phyloP scores from a whole-genome alignment of 53 echinoderm and acorn worm genomes.

The Hippasteria phrygiana region DNA sequence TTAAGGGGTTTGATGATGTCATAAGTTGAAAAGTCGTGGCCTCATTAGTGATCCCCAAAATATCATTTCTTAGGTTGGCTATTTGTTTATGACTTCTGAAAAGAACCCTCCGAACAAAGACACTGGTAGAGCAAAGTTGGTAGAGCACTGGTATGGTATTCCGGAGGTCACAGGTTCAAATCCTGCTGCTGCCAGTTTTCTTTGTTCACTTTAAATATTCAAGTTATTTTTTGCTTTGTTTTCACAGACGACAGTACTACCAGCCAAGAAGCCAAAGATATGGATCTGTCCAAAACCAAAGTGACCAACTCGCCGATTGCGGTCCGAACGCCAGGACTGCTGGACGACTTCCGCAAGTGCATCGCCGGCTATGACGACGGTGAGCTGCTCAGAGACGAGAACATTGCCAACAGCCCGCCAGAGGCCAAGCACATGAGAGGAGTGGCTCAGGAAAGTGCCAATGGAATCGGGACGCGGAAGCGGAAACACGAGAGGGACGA shows the following conservation, averaged over 20 bases:
- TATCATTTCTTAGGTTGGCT: too few relatives aligned
- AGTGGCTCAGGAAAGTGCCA: not conserved
- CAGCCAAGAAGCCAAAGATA: conserved; percentile 55
- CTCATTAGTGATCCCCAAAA: too few relatives aligned
- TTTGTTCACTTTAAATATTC: not conserved
- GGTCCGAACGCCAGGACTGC: conserved; percentile 64
- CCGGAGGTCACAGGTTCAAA: too few relatives aligned
- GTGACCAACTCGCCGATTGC: conserved; percentile 13
- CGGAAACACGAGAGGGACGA: conserved; percentile 62
- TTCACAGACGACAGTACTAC: conserved; percentile 55
- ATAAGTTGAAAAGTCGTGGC: too few relatives aligned
- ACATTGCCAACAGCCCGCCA: conserved; percentile 15
- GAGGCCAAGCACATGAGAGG: conserved; percentile 47
- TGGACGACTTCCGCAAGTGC: conserved; percentile 98
- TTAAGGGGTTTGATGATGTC: too few relatives aligned
- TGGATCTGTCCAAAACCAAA: conserved; percentile 62
- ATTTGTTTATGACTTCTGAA: too few relatives aligned
- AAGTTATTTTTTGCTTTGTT: not conserved
- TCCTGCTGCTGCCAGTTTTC: too few relatives aligned
- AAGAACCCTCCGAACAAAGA: too few relatives aligned
- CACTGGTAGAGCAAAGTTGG: too few relatives aligned
- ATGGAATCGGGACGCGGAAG: conserved; percentile 70
- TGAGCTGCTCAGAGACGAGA: conserved; percentile 35
- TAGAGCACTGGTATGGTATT: too few relatives aligned
- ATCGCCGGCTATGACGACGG: conserved; percentile 88